Conservation (phyloP, 1,140 invertebrate species). For the Tetraneura akinire region DNA sequence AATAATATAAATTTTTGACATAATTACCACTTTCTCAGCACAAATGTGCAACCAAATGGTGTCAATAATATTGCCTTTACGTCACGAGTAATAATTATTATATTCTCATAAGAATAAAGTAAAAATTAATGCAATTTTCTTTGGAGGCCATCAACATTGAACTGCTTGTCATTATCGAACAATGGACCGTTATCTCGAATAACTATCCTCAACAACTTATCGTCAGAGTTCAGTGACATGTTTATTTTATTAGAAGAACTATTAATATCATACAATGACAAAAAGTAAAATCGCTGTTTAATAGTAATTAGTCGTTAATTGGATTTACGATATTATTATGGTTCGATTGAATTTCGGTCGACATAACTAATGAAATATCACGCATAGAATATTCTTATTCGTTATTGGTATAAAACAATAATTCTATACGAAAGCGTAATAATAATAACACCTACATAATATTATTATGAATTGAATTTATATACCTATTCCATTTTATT, state of each 20-base stretch:
- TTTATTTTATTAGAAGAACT: neutral
- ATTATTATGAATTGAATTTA: no score
- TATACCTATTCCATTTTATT: no score
- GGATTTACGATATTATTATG: neutral
- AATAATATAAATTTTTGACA: no score
- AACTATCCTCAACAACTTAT: neutral
- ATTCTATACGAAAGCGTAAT: no score
- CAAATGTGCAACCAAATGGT: no score
- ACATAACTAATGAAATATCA: no score
- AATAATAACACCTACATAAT: no score
- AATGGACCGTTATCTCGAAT: conserved; percentile 28
- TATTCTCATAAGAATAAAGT: neutral
- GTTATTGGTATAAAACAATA: no score
- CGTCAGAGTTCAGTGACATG: conserved; percentile 30
- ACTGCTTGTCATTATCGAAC: conserved; percentile 24
- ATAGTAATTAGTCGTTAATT: neutral
- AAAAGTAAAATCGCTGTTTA: conserved; percentile 2
- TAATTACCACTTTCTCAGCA: no score
- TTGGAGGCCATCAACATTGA: conserved; percentile 3
- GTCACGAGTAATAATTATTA: neutral
- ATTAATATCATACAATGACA: neutral
- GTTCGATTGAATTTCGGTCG: neutral
- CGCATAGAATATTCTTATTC: no score
- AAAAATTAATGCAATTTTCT: conserved; percentile 14
- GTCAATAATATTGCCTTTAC: neutral